Evolutionary conservation across 2,888 invertebrate species (phyloP).

Genomic region (Heliconius cydno): DNA sequence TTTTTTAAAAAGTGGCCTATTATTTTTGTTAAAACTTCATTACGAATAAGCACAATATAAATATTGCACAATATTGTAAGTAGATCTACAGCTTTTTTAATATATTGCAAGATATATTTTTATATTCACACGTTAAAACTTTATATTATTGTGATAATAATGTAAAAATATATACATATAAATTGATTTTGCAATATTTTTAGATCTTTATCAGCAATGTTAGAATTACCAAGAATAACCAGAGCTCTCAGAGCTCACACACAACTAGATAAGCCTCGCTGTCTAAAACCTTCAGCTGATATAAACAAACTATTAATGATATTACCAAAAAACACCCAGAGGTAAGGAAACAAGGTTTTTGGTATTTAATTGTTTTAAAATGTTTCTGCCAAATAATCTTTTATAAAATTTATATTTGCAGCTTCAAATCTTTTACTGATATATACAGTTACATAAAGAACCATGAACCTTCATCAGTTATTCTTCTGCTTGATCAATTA

Average conservation of each 20-base stretch:
- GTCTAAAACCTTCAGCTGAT: slow-evolving; percentile 64
- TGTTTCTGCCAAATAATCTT: not conserved
- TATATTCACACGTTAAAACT: not conserved
- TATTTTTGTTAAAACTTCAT: not conserved
- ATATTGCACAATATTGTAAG: slow-evolving; percentile 25
- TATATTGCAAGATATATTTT: not conserved
- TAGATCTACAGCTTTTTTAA: not conserved
- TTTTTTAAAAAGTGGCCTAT: not conserved
- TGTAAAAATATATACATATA: not conserved
- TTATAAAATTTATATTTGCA: slow-evolving; percentile 54
- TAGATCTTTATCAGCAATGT: slow-evolving; percentile 55
- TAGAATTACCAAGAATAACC: slow-evolving; percentile 85
- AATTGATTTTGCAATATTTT: not conserved
- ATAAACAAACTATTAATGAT: slow-evolving; percentile 40
- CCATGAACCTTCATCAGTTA: slow-evolving; percentile 62
- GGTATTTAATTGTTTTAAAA: not conserved
- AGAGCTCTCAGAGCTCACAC: slow-evolving; percentile 86
- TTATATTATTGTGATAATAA: not conserved
- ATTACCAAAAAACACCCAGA: slow-evolving; percentile 48
- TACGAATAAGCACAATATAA: slow-evolving; percentile 15
- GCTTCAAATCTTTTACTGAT: slow-evolving; percentile 78
- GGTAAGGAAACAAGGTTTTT: slow-evolving; percentile 37
- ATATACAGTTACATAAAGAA: slow-evolving; percentile 74
- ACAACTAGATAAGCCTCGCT: slow-evolving; percentile 75
- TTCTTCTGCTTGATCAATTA: slow-evolving; percentile 63